Base-by-base conservation (phyloP, 2,888 invertebrate species). In the Scrobipalpa costella region DNA sequence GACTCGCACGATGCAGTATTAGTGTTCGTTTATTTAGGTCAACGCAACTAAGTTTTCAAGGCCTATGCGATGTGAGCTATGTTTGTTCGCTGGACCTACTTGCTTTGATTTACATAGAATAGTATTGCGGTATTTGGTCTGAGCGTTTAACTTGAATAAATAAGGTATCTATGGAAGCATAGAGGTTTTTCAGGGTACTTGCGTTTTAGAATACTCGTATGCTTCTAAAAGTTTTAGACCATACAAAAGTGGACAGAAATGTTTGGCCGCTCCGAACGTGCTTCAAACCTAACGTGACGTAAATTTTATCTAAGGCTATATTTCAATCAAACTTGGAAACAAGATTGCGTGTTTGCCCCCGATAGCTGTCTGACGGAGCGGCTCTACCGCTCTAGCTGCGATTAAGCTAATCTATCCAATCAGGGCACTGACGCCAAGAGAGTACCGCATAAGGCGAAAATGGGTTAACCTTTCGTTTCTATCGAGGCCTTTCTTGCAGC, bases 371-470 rank as follows among this genome's bases (percentile, higher is more conserved):
- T 21, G 33, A 44, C 47, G 27, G 13, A 52, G 52, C 21, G 27
- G n/a, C n/a, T n/a, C n/a, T n/a, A n/a, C n/a, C n/a, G 38, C 36
- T 27, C 52, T 36, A 59, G 57, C 57, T 61, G 65, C 61, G 63
- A 62, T 67, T 61, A 58, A 60, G 47, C 58, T 34, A 58, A 61
- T 61, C 7, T 34, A 61, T 57, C 49, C 67, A 64, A 68, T 67
- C 67, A 64, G 61, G 65, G 61, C 62, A 69, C 64, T 57, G 64
- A 67, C 65, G 64, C 61, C 57, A 64, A 50, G 58, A 69, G 64
- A 65, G 64, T 34, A 13, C 17, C 15, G n/a, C 36, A 57, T 50
- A 52, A 52, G 27, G 52, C 52, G 13, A 19, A 49, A 49, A 49
- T 49, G 49, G 49, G 19, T 49, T 19, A 49, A 17, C 8, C 1